Conservation (phyloP, 2,888 invertebrate species). For the Eupithecia inturbata region DNA sequence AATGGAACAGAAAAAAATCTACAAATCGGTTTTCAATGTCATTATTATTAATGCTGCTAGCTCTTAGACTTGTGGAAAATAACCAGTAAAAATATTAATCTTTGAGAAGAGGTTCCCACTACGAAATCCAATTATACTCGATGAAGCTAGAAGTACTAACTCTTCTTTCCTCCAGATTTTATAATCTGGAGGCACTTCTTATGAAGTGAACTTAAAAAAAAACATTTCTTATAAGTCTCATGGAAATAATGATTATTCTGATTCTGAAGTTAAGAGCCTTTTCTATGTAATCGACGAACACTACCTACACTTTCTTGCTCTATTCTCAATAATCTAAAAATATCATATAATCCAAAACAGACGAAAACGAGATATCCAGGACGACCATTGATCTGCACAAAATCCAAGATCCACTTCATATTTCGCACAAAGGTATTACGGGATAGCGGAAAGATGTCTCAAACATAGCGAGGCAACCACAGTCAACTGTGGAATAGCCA, state of each 20-base stretch:
- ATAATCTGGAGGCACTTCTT: no score
- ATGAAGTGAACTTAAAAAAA: neutral
- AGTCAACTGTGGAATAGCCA: slow-evolving; percentile 6
- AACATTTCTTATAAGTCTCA: neutral
- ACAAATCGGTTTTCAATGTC: neutral
- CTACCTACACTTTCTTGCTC: neutral
- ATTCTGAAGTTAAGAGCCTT: no score
- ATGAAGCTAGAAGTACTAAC: neutral
- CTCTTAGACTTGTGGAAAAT: neutral
- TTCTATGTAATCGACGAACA: no score
- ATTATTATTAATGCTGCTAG: neutral
- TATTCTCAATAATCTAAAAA: neutral
- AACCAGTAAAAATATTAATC: neutral
- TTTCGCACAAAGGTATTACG: slow-evolving; percentile 17
- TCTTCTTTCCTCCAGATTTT: neutral
- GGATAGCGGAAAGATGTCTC: slow-evolving; percentile 17
- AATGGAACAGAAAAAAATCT: neutral
- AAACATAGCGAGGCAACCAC: slow-evolving; percentile 18
- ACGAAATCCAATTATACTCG: neutral
- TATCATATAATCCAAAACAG: neutral
- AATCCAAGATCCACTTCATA: slow-evolving; percentile 24
- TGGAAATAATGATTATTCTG: neutral
- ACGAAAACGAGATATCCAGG: neutral
- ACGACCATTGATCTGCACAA: neutral
- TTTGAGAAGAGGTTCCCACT: neutral